These are phyloP conservation scores for Mamestra brassicae DNA, from an alignment of 2,888 invertebrate species.

Conservation along the genomic window DNA sequence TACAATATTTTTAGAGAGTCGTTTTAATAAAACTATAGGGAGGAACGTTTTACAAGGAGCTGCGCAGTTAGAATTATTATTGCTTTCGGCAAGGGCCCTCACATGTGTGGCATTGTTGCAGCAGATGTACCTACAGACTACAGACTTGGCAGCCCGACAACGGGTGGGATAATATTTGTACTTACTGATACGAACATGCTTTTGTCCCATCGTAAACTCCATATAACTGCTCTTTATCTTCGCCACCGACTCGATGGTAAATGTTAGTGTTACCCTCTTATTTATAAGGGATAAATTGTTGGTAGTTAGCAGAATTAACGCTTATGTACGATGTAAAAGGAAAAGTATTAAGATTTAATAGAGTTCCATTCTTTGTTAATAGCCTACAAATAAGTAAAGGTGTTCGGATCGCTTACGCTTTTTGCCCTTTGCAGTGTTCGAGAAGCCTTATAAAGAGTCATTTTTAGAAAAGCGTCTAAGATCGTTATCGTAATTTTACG, in stretches of 20 bases:
- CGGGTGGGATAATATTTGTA: conserved; percentile 46
- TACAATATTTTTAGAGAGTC: conserved; percentile 48
- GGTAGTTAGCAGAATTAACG: conserved; percentile 41
- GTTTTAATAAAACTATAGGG: conserved; percentile 54
- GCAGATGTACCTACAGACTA: conserved; percentile 49
- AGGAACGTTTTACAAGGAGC: conserved; percentile 29
- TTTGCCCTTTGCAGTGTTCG: conserved; percentile 31
- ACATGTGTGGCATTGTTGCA: conserved; percentile 49
- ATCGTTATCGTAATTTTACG: conserved; percentile 19
- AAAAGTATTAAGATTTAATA: conserved; percentile 55
- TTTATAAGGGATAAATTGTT: conserved; percentile 46
- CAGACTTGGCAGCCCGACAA: conserved; percentile 54
- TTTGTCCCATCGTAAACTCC: conserved; percentile 43
- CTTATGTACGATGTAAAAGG: conserved; percentile 30
- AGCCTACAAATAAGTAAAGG: conserved; percentile 60
- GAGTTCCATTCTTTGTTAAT: conserved; percentile 51
- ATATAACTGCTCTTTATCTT: conserved; percentile 31
- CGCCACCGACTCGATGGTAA: conserved; percentile 6
- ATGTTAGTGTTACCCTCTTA: conserved; percentile 27
- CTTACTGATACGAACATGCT: conserved; percentile 37
- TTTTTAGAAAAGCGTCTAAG: conserved; percentile 30
- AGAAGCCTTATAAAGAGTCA: conserved; percentile 9
- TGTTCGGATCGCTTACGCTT: conserved; percentile 32
- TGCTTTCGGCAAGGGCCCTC: conserved; percentile 14
- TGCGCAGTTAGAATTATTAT: conserved; percentile 47